Evolutionary conservation across 2,113 vertebrate genomes (phyloP), one percentile per base, ranked within the genome.

Genomic region (Craseonycteris thonglongyai): DNA sequence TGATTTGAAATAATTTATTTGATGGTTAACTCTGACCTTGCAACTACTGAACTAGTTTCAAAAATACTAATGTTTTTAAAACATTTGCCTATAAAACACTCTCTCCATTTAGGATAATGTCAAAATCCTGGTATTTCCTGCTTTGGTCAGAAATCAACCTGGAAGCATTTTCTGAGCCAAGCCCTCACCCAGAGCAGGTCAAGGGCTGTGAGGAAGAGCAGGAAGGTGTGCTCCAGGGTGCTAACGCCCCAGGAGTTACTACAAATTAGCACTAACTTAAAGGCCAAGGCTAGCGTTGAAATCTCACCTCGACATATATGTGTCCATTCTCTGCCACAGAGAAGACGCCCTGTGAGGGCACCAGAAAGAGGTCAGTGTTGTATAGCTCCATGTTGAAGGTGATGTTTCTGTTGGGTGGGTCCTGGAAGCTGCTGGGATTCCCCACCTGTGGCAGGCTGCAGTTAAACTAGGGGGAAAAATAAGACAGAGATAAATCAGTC

Each of bases 351-450:
- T 99, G 99, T 7, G 97, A 97, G 0, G 99, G 98, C 72, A 90
- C 92, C 40, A 83, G 95, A 95, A 99, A 98, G 21, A 98, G 97
- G 79, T 98, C 98, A 1, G 98, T 98, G 97, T 98, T 97, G 82
- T 98, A 99, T 35, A 99, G 97, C 63, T 99, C 99, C 99, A 99
- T 99, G 90, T 93, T 98, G 97, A 99, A 99, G 19, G 98, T 98
- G 78, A 98, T 97, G 61, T 99, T 99, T 95, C 95, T 87, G 47
- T 97, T 74, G 16, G 72, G 97, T 11, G 97, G 88, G 28, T 98
- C 98, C 33, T 91, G 93, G 79, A 75, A 94, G 24, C 81, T 65
- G 83, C 49, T 96, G 72, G 97, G 97, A 91, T 84, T 95, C 76
- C 96, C 94, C 56, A 88, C 96, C 82, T 98, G 96, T 10, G 93